Conservation (phyloP, 2,888 invertebrate species). For the Alcis repandata region DNA sequence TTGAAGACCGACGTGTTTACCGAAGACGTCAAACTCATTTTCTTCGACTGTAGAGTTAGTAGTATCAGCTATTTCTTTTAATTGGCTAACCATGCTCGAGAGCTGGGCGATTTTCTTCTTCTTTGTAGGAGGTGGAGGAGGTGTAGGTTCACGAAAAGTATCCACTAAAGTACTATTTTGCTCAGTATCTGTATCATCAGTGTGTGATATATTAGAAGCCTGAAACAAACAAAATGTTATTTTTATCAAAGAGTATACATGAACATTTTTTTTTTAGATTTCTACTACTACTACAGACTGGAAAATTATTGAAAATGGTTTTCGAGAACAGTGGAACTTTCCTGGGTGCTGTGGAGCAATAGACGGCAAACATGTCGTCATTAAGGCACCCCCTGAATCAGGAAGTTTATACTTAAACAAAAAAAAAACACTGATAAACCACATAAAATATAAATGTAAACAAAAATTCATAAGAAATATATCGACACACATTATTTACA, state of each 20-base stretch:
- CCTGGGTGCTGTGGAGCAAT: slow-evolving; percentile 43
- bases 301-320: too few relatives aligned
- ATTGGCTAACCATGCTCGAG: slow-evolving; percentile 50
- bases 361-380: slow-evolving; percentile 46
- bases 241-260: slow-evolving; percentile 32
- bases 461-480: too few relatives aligned
- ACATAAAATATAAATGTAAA: too few relatives aligned
- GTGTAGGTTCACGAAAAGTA: slow-evolving; percentile 29
- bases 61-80: slow-evolving; percentile 52
- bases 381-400: slow-evolving; percentile 37
- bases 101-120: slow-evolving; percentile 47
- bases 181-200: slow-evolving; percentile 49
- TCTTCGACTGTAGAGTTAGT: slow-evolving; percentile 50
- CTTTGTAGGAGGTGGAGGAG: slow-evolving; percentile 38
- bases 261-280: slow-evolving; percentile 36
- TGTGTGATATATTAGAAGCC: slow-evolving; percentile 45
- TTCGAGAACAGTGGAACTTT: too few relatives aligned
- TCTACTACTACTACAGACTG: slow-evolving; percentile 41
- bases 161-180: slow-evolving; percentile 41
- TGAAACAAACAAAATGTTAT: slow-evolving; percentile 44
- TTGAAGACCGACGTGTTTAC: slow-evolving; percentile 52
- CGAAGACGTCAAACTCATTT: slow-evolving; percentile 53
- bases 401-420: slow-evolving; percentile 49
- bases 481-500: too few relatives aligned
- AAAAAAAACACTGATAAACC: too few relatives aligned